A percentile compares a stretch with the other conserved stretches of the same genome.
Conservation (phyloP, 2,113 vertebrate genomes). For the Oncorhynchus keta region DNA sequence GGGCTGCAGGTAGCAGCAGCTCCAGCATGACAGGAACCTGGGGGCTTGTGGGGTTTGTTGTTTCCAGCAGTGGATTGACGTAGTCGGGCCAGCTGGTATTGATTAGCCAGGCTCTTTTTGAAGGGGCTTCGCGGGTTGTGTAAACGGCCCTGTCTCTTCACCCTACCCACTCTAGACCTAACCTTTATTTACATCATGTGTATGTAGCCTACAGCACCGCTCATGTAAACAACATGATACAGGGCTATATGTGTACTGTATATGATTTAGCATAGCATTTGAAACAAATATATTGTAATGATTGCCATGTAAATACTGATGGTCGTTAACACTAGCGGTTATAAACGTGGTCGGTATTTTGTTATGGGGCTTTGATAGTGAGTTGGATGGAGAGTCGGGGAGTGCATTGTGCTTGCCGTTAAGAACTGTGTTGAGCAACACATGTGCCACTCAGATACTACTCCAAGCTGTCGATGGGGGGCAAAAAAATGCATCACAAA, state of each 20-base stretch:
- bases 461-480: constrained; percentile 10
- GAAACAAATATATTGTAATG: not conserved
- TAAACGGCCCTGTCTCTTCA: not conserved
- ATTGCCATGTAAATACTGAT: constrained; percentile 1
- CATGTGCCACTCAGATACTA: constrained; percentile 13
- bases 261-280: constrained; percentile 6
- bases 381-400: not conserved
- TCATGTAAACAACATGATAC: constrained; percentile 36
- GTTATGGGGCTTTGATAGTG: not conserved
- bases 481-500: not conserved
- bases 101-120: too few species aligned
- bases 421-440: not conserved
- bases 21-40: constrained; percentile 63
- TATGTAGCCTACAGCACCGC: constrained; percentile 24
- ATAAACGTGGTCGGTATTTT: not conserved
- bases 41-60: too few species aligned
- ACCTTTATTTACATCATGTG: constrained; percentile 54
- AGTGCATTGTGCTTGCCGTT: constrained; percentile 9
- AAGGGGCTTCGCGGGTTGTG: too few species aligned
- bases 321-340: constrained; percentile 30
- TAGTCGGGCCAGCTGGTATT: too few species aligned
- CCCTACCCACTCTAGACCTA: too few species aligned
- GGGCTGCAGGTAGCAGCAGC: constrained; percentile 64
- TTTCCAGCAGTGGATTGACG: too few species aligned
- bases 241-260: not conserved